phyloP scores from a whole-genome alignment of 1,140 invertebrate genomes.

The Mactra quadrangularis region DNA sequence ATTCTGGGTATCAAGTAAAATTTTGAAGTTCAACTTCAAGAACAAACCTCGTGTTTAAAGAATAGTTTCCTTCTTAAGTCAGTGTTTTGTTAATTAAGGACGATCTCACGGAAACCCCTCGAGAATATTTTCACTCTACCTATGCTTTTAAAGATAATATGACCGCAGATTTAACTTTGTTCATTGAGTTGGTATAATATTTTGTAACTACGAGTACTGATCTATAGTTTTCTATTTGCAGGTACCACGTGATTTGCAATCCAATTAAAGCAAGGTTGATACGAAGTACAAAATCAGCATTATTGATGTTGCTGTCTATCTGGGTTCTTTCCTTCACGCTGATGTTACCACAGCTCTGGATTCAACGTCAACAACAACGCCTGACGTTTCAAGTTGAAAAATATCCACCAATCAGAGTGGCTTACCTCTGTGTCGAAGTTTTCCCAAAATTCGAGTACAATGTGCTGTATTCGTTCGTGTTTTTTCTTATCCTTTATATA shows the following conservation, averaged over 20 bases:
- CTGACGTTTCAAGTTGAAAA: constrained; percentile 86
- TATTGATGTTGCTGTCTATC: constrained; percentile 38
- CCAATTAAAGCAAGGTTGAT: constrained; percentile 63
- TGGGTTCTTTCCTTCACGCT: constrained; percentile 60
- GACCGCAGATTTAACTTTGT: no score
- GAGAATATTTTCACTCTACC: no score
- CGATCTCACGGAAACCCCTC: no score
- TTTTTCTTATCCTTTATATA: constrained; percentile 62
- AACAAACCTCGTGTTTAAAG: no score
- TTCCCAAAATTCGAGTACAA: constrained; percentile 87
- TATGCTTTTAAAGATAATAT: no score
- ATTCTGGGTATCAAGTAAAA: no score
- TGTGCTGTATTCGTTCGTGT: constrained; percentile 88
- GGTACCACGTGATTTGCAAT: constrained; percentile 69
- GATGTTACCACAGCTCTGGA: constrained; percentile 61
- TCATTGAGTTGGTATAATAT: no score
- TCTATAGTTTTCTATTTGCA: no score
- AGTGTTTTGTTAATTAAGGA: no score
- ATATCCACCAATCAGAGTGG: constrained; percentile 88
- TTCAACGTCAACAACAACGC: constrained; percentile 55
- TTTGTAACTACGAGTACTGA: no score
- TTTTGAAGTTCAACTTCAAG: no score
- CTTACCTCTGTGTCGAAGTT: constrained; percentile 85
- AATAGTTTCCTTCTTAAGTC: no score
- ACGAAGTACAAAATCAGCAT: constrained; percentile 57